Conservation (phyloP, 2,888 invertebrate species). For the Platycheirus rosarum region DNA sequence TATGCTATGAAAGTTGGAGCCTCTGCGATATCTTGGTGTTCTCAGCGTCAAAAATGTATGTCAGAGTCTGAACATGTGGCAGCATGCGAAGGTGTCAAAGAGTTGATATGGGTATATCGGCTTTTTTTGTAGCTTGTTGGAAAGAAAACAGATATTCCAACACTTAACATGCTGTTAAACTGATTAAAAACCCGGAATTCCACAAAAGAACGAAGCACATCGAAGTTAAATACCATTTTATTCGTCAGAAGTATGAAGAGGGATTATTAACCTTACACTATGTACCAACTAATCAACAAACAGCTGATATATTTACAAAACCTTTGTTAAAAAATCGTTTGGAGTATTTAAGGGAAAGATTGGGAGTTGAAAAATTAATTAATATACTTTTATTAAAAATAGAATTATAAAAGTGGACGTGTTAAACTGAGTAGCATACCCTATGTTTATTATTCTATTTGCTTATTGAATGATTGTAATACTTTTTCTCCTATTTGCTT, state of each 20-base stretch:
- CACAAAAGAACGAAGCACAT: conserved; percentile 61
- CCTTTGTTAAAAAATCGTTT: not conserved
- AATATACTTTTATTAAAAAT: not conserved
- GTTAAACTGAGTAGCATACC: too few species aligned
- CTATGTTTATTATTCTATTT: not conserved
- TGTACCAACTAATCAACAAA: too few species aligned
- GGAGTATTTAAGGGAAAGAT: not conserved
- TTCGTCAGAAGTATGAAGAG: not conserved
- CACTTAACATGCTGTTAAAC: conserved; percentile 57
- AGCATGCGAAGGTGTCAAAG: conserved; percentile 75
- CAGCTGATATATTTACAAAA: too few species aligned
- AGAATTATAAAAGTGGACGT: not conserved
- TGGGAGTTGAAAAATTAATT: not conserved
- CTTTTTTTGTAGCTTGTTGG: not conserved
- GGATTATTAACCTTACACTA: not conserved
- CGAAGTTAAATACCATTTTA: conserved; percentile 46
- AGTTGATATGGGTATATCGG: conserved; percentile 61
- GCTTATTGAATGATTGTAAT: too few species aligned
- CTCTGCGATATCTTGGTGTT: conserved; percentile 42
- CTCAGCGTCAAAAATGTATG: conserved; percentile 42
- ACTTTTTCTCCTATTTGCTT: too few species aligned
- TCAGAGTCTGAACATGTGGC: conserved; percentile 78
- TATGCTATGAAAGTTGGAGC: conserved; percentile 31
- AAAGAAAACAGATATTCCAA: conserved; percentile 28
- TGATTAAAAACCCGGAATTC: conserved; percentile 55